phyloP scores from a whole-genome alignment of 2,888 invertebrate species.

The Aphrophora alni region DNA sequence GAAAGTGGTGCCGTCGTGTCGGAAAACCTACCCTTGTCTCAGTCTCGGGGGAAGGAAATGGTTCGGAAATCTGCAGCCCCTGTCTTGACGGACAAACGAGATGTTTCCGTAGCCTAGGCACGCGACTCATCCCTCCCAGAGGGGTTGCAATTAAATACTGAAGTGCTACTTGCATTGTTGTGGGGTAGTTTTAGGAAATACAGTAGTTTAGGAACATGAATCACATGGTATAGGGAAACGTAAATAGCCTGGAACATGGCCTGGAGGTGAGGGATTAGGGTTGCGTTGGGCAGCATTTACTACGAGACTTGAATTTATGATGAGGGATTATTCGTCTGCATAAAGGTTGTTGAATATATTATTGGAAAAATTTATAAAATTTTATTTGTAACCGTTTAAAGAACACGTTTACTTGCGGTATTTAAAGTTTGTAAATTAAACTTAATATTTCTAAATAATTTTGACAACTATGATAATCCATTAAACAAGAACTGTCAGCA shows the following conservation, averaged over 20 bases:
- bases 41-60: constrained; percentile 1
- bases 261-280: background rate
- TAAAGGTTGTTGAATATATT: background rate
- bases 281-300: background rate
- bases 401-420: too few relatives aligned
- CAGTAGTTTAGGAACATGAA: background rate
- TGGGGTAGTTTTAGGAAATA: background rate
- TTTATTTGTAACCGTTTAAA: too few relatives aligned
- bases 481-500: too few relatives aligned
- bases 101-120: constrained; percentile 2
- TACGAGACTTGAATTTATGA: background rate
- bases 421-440: too few relatives aligned
- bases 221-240: background rate
- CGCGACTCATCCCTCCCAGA: background rate
- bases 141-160: background rate
- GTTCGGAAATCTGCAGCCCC: constrained; percentile 6
- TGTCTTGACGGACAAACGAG: background rate
- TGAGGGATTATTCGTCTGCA: background rate
- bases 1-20: background rate
- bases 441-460: too few relatives aligned
- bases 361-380: too few relatives aligned
- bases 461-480: too few relatives aligned
- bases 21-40: background rate
- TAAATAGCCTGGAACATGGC: background rate
- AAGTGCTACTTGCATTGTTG: constrained; percentile 4